phyloP scores from a whole-genome alignment of 2,888 invertebrate species.

The Cybosia mesomella region DNA sequence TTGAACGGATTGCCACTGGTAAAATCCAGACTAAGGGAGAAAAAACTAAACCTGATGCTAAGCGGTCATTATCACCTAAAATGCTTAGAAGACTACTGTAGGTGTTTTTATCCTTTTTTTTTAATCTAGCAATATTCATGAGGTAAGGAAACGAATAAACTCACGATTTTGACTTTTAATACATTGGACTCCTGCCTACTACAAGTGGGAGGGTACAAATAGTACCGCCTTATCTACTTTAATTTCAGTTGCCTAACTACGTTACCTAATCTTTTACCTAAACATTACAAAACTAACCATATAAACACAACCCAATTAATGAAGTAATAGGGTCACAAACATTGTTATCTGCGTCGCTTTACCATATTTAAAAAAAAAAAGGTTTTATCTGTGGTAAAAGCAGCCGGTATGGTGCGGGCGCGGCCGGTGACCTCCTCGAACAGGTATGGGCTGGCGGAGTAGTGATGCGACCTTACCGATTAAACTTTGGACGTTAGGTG shows the following conservation, averaged over 20 bases:
- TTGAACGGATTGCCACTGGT: no score
- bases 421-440: slow-evolving; percentile 57
- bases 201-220: background rate
- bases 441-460: slow-evolving; percentile 48
- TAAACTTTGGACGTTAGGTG: slow-evolving; percentile 1
- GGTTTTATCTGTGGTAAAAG: slow-evolving; percentile 37
- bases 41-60: background rate
- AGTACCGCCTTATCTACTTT: background rate
- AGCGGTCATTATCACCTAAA: background rate
- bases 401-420: slow-evolving; percentile 43
- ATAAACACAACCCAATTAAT: slow-evolving; percentile 29
- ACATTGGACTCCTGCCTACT: background rate
- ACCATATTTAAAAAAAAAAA: slow-evolving; percentile 30
- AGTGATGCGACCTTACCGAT: slow-evolving; percentile 39
- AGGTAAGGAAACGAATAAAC: background rate
- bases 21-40: background rate
- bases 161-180: background rate
- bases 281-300: slow-evolving; percentile 14
- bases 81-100: no score
- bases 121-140: no score
- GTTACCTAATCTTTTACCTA: slow-evolving; percentile 13
- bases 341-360: slow-evolving; percentile 44
- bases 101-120: no score
- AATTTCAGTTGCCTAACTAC: slow-evolving; percentile 9
- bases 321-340: slow-evolving; percentile 40